Evolutionary conservation across 2,797 vertebrate species (phyloP).

Genomic region (Vespertilio murinus): DNA sequence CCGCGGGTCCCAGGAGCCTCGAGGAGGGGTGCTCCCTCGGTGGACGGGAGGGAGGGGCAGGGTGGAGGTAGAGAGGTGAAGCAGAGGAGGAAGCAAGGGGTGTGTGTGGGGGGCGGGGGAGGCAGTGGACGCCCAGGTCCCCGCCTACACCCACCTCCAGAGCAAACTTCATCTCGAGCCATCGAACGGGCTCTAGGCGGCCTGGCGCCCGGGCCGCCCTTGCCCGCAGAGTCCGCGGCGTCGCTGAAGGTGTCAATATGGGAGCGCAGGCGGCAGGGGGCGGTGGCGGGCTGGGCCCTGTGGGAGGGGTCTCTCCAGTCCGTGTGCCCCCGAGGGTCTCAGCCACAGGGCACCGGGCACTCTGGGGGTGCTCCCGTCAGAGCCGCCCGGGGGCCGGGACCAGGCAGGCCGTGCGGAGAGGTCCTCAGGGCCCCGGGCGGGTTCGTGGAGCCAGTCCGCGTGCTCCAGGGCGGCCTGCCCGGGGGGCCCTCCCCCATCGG

Average conservation of each 20-base stretch:
- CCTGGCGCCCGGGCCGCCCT: neutral
- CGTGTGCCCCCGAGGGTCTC: neutral
- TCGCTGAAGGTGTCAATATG: neutral
- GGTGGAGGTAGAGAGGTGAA: constrained; percentile 63
- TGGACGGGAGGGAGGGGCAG: neutral
- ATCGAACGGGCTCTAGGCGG: neutral
- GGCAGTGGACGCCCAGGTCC: neutral
- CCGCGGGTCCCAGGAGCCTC: neutral
- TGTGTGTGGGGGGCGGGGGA: neutral
- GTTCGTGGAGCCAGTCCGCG: neutral
- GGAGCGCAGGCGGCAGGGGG: neutral
- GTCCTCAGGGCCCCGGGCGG: neutral
- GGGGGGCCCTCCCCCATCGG: neutral
- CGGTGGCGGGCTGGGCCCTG: neutral
- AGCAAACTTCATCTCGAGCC: constrained; percentile 41
- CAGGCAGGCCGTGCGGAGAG: neutral
- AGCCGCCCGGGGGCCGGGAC: neutral
- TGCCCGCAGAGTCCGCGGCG: neutral
- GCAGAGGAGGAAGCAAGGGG: neutral
- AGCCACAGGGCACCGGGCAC: neutral
- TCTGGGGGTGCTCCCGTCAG: neutral
- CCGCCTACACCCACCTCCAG: neutral
- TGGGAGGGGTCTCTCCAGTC: neutral
- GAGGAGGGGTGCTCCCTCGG: neutral
- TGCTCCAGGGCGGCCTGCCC: neutral